Base-by-base conservation (phyloP, 2,888 invertebrate species). In the Andrena bicolor region DNA sequence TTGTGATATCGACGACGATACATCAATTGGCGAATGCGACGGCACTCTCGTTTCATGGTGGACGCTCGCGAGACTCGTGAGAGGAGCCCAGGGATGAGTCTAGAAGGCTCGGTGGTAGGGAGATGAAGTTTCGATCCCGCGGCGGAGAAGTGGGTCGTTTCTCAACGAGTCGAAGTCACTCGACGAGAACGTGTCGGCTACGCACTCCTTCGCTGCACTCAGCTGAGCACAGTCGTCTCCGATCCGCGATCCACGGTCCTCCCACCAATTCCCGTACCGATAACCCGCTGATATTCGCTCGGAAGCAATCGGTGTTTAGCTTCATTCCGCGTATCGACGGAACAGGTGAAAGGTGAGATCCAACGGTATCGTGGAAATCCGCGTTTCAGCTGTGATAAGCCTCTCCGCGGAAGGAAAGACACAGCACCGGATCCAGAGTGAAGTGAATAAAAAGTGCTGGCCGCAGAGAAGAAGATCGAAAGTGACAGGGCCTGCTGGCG, bases 131-230 rank as follows among this genome's bases (percentile, higher is more conserved):
- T 90, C 88, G 84, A 89, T 89, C 82, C 83, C 53, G 81, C 80
- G 71, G 71, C 82, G 87, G 87, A 91, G 92, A 93, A 93, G 93
- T 93, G 93, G 93, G 93, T 93, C 93, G 93, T 91, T 92, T 90
- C 91, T 92, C 92, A 91, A 90, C 90, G 88, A 90, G 88, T 85
- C 85, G 84, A 87, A 90, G 91, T 90, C 90, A 88, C 92, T 92
- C 90, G 91, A 86, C 89, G 88, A 86, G 91, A 92, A 91, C 92
- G 68, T 78, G 89, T 88, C 76, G 88, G 84, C 86, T 89, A 92
- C 90, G 90, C 91, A 92, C 92, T 92, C 89, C 83, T 90, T 88
- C 88, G 90, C 90, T 87, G 90, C 88, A 90, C 90, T 88, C 89
- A 90, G 91, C 86, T 87, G 88, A 86, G 90, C 87, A 85, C 91